A percentile compares a stretch with the other conserved stretches of the same genome.
Evolutionary conservation across 2,797 vertebrate genomes (phyloP).

Genomic region (Sebastes diaconus): DNA sequence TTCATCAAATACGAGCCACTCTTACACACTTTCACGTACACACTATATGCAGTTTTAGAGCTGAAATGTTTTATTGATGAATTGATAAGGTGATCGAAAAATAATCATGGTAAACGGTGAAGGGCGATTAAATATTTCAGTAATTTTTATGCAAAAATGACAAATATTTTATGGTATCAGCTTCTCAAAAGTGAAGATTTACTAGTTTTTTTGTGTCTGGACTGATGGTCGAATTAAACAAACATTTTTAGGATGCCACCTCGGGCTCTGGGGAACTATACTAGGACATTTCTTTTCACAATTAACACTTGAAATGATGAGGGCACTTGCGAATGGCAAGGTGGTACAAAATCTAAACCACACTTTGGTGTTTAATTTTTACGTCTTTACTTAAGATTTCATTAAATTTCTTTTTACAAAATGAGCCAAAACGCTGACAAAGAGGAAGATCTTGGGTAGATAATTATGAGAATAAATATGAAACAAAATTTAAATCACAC

Average conservation of each 20-base stretch:
- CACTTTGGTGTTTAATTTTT: too few species aligned
- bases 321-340: too few species aligned
- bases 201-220: background rate
- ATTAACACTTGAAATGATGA: too few species aligned
- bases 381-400: too few species aligned
- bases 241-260: background rate
- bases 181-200: background rate
- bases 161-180: background rate
- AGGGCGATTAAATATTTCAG: background rate
- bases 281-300: too few species aligned
- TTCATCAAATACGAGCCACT: background rate
- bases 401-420: too few species aligned
- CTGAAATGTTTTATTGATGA: background rate
- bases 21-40: background rate
- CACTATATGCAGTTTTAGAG: background rate
- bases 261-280: too few species aligned
- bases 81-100: background rate
- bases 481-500: too few species aligned
- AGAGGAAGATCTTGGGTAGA: too few species aligned
- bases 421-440: too few species aligned
- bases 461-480: too few species aligned
- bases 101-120: background rate
- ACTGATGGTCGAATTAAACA: background rate
- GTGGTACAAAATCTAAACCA: too few species aligned
- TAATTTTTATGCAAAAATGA: background rate